Evolutionary conservation across 2,113 vertebrate genomes (phyloP).

Genomic region (Lagopus leucura): DNA sequence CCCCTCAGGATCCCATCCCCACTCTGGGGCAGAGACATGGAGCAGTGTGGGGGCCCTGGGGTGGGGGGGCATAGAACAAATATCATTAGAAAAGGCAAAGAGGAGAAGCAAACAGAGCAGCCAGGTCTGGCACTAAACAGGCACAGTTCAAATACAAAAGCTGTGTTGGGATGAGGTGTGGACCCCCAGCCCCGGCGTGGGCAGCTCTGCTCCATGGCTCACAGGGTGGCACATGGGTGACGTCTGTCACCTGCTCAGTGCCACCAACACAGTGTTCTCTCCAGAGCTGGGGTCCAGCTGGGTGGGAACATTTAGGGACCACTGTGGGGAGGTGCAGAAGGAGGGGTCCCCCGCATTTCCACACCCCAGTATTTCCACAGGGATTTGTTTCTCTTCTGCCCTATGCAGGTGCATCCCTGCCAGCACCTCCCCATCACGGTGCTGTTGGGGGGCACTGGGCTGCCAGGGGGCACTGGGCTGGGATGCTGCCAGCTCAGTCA

Average conservation of each 20-base stretch:
- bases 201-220: background rate
- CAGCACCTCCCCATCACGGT: too few relatives aligned
- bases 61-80: slow-evolving; percentile 51
- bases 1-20: fast-evolving
- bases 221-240: background rate
- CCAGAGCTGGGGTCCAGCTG: background rate
- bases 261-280: background rate
- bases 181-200: background rate
- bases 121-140: slow-evolving; percentile 61
- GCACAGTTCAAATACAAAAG: slow-evolving; percentile 37
- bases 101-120: slow-evolving; percentile 75
- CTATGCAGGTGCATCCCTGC: background rate
- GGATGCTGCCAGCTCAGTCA: too few relatives aligned
- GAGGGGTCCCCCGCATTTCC: too few relatives aligned
- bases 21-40: fast-evolving
- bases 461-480: background rate
- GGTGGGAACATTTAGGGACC: background rate
- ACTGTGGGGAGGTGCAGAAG: too few relatives aligned
- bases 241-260: background rate
- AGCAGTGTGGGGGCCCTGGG: fast-evolving
- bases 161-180: background rate
- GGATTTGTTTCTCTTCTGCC: background rate
- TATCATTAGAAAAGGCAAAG: slow-evolving; percentile 73
- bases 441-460: background rate
- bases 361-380: background rate